Evolutionary conservation across 1,140 invertebrate species (phyloP).

Genomic region (Tetranychus cinnabarinus): DNA sequence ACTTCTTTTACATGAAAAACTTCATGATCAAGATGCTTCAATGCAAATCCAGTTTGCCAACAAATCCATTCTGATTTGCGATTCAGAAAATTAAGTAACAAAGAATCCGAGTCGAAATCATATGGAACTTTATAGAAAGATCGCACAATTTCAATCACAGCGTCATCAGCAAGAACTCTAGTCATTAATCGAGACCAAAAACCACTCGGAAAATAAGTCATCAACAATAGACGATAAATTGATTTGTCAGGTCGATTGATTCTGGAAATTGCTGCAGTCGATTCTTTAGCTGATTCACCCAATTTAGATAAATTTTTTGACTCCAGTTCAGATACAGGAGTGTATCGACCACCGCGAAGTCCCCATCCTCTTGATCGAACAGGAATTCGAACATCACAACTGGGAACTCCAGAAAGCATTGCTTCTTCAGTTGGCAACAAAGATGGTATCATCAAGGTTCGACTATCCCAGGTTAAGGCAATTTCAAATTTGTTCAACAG

Average conservation of each 20-base stretch:
- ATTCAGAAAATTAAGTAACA: slow-evolving; percentile 27
- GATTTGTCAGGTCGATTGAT: slow-evolving; percentile 2
- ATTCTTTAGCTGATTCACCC: not conserved
- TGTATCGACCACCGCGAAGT: slow-evolving; percentile 17
- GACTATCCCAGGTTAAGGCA: slow-evolving; percentile 81
- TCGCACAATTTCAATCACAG: slow-evolving; percentile 53
- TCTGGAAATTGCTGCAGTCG: not conserved
- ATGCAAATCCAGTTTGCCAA: slow-evolving; percentile 80
- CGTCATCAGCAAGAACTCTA: slow-evolving; percentile 65
- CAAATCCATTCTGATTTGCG: slow-evolving; percentile 66
- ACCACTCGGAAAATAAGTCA: slow-evolving; percentile 91
- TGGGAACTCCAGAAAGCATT: slow-evolving; percentile 15
- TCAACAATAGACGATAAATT: slow-evolving; percentile 37
- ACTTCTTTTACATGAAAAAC: slow-evolving; percentile 65
- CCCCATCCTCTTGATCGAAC: slow-evolving; percentile 44
- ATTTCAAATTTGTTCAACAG: slow-evolving; percentile 91
- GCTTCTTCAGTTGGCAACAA: slow-evolving; percentile 61
- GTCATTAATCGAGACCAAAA: slow-evolving; percentile 92
- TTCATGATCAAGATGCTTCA: slow-evolving; percentile 51
- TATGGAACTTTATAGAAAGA: slow-evolving; percentile 37
- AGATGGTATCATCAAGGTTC: slow-evolving; percentile 63
- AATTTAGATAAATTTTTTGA: not conserved
- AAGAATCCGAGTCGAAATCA: slow-evolving; percentile 31
- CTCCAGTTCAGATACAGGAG: not conserved
- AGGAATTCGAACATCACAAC: slow-evolving; percentile 30